These are phyloP conservation scores for human DNA, from an alignment of 2,113 vertebrate genomes.

Conservation along the genomic window GRCh38 chr14:31555501-31556000, in stretches of 20 bases:
- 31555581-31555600: conserved; percentile 52
- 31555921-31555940: neutral
- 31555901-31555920: neutral
- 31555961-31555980: neutral
- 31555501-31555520: conserved; percentile 37
- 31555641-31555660: conserved; percentile 17
- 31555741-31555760: conserved; percentile 18
- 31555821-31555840: neutral
- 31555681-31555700: conserved; percentile 55
- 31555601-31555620: conserved; percentile 43
- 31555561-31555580: conserved; percentile 8
- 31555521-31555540: neutral
- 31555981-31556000: neutral
- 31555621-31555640: conserved; percentile 2
- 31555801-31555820: conserved; percentile 6
- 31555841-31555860: neutral
- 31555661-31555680: conserved; percentile 50
- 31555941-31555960: conserved; percentile 18
- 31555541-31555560: conserved; percentile 8
- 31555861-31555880: conserved; percentile 8
- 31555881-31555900: neutral
- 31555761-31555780: conserved; percentile 38
- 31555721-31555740: conserved; percentile 25
- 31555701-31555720: conserved; percentile 66
- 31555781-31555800: neutral